Base-by-base conservation (phyloP, 1,140 invertebrate genomes). In the Thalassaphorura encarpata region DNA sequence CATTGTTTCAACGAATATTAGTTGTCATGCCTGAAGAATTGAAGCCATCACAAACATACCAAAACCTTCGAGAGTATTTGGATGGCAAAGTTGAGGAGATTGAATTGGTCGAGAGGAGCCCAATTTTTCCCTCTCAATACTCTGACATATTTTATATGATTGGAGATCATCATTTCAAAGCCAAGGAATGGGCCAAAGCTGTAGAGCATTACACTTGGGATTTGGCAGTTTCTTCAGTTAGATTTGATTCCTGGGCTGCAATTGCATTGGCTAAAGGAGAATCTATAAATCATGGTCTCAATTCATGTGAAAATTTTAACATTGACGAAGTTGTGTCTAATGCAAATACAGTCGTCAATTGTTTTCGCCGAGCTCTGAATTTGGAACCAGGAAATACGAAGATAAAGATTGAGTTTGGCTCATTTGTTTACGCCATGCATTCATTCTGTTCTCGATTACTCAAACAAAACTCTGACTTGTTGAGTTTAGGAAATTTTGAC, bases 81-180 rank as follows among this genome's bases (percentile, higher is more conserved):
- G 74, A 80, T 49, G 82, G 81, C 0, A 71, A 76, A 21, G 72
- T 66, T 24, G 50, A 52, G 15, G 41, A 23, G 1, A 43, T 43
- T n/a, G 21, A 36, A 26, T 67, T 81, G 46, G 79, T 81, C 39
- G 28, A 18, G 5, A 69, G 78, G 16, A 71, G 72, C 6, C 19
- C 0, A 18, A 39, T 39, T 26, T 57, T 63, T 50, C 46, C 51
- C 0, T 74, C 63, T 72, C 50, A 78, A 64, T 77, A 84, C 59
- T 72, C 77, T 18, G 81, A 85, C 39, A 80, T 93, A 42, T 96
- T 87, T 70, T 96, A 93, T 69, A 73, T 95, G 2, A 70, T 96
- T 29, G 92, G 82, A 5, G 92, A 96, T 74, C 90, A 86, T 74
- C 84, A 94, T 71, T 92, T 95, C 67, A 97, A 96, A 72, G 84